These are phyloP conservation scores for Rhea pennata DNA, from an alignment of 2,113 vertebrate genomes.

Conservation along the genomic window DNA sequence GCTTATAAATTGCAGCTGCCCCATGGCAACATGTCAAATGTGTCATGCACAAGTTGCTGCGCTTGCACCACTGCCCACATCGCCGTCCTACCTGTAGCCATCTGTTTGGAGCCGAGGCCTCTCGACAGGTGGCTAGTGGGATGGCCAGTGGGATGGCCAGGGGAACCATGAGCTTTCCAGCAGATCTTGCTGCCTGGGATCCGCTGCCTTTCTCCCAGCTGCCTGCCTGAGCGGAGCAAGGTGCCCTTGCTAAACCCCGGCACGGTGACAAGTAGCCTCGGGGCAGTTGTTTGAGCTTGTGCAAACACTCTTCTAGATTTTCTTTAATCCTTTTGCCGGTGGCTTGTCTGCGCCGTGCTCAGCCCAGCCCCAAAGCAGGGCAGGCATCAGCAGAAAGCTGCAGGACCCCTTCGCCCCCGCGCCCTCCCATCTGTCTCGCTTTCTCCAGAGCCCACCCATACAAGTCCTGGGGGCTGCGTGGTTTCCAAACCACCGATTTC, in stretches of 20 bases:
- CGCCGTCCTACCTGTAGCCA: background rate
- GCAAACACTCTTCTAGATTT: background rate
- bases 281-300: background rate
- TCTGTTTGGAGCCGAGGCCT: conserved; percentile 20
- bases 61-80: background rate
- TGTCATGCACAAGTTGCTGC: background rate
- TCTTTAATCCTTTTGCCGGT: background rate
- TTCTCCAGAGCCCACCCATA: background rate
- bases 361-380: background rate
- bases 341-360: background rate
- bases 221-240: too few relatives aligned
- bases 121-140: conserved; percentile 20
- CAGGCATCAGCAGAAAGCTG: background rate
- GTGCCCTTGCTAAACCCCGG: background rate
- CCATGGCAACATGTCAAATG: background rate
- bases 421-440: background rate
- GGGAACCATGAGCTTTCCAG: background rate
- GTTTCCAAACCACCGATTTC: background rate
- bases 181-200: background rate
- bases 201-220: background rate
- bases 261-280: background rate
- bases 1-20: background rate
- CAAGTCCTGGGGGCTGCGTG: background rate
- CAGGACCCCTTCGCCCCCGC: background rate
- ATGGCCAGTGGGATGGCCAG: background rate